Base-by-base conservation (phyloP, 2,888 invertebrate species). In the Deilephila elpenor region DNA sequence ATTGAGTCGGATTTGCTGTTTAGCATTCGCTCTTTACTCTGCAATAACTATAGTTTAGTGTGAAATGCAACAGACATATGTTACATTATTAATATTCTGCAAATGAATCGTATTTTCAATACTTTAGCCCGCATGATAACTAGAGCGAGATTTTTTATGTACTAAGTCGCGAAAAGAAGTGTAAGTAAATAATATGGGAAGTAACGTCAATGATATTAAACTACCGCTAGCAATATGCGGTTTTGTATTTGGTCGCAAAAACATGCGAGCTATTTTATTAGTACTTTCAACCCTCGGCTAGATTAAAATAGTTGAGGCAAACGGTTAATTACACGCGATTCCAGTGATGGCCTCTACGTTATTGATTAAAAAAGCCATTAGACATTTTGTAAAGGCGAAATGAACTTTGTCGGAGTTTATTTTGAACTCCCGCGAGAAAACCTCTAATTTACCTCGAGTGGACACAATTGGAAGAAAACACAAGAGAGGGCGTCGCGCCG, bases 381-480 rank as follows among this genome's bases (percentile, higher is more conserved):
- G 32, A 67, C 29, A 25, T 25, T 34, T 74, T 67, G 56, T 78
- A 77, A 82, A 83, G 81, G 84, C 85, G 83, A 86, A 88, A 86
- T 87, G 85, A 88, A 89, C 87, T 83, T 82, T 80, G 84, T 85
- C 84, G 81, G 82, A 84, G 86, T 89, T 86, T 86, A 85, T 87
- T 89, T 87, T 86, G 80, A 86, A 88, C 81, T 91, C 93, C 84
- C 91, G 74, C 78, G 91, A 91, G 93, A 91, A 89, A 92, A 90
- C 86, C 86, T 89, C 89, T 93, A 93, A 94, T 93, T 92, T 91
- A 93, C 91, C 92, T 91, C 88, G 91, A 92, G 89, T 93, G 93
- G 91, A 93, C 93, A 92, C 93, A 92, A 93, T 92, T 93, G 91
- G 89, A 93, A 93, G 93, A 93, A 93, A 93, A 93, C 91, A 93